These are phyloP conservation scores for Acholoe squamosa DNA, from an alignment of 2,888 invertebrate genomes.

Conservation along the genomic window DNA sequence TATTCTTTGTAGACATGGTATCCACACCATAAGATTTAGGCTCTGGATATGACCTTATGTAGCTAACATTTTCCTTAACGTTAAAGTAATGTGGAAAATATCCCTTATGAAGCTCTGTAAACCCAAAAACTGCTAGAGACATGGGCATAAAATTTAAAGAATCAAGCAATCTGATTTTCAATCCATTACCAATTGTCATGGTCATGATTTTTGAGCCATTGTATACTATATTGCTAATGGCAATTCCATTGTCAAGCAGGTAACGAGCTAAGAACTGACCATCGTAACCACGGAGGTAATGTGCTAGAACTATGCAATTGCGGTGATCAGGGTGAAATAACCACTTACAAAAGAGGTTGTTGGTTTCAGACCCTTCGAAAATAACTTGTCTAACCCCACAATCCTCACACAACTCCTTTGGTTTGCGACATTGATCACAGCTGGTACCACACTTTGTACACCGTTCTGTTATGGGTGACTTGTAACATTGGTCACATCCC, in stretches of 20 bases:
- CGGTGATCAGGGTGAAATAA: constrained; percentile 24
- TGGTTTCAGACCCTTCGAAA: constrained; percentile 28
- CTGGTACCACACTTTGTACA: neutral
- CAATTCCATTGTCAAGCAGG: neutral
- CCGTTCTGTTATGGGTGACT: neutral
- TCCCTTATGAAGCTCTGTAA: neutral
- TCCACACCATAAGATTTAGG: constrained; percentile 13
- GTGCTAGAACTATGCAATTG: constrained; percentile 62
- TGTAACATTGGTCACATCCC: neutral
- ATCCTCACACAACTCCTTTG: neutral
- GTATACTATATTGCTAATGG: neutral
- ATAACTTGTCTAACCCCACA: constrained; percentile 40
- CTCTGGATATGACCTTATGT: neutral
- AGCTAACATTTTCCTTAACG: neutral
- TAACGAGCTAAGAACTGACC: constrained; percentile 58
- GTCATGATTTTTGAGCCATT: constrained; percentile 45
- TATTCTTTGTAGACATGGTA: neutral
- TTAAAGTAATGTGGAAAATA: constrained; percentile 43
- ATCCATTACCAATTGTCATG: constrained; percentile 27
- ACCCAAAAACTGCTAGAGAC: neutral
- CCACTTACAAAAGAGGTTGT: constrained; percentile 27
- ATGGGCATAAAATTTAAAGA: constrained; percentile 36
- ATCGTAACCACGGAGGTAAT: constrained; percentile 66
- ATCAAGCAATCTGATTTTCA: constrained; percentile 13
- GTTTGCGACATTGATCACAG: neutral